Percentiles rank a stretch among this genome's conserved stretches.
phyloP scores from a whole-genome alignment of 2,113 vertebrate species.

The Steatornis caripensis region DNA sequence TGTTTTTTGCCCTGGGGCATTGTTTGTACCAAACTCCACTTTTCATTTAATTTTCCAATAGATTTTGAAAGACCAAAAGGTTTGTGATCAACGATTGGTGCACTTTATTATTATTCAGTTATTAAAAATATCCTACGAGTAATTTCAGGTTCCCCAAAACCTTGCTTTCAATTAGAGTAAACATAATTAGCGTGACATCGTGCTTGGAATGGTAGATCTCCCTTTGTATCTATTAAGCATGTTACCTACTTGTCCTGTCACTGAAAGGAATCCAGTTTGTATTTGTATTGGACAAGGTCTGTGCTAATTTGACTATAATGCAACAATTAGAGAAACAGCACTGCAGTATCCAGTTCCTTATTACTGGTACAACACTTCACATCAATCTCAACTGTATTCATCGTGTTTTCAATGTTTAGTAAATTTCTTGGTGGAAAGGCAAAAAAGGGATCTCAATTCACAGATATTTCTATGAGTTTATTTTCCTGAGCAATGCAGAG shows the following conservation, averaged over 20 bases:
- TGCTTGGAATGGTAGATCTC: constrained; percentile 77
- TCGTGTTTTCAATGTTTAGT: constrained; percentile 1
- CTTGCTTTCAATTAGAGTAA: constrained; percentile 83
- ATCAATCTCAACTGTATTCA: constrained; percentile 45
- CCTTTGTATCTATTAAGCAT: constrained; percentile 77
- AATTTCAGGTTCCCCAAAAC: constrained; percentile 77
- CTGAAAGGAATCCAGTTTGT: constrained; percentile 64
- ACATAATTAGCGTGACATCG: constrained; percentile 80
- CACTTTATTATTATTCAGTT: constrained; percentile 66
- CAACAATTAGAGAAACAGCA: constrained; percentile 53
- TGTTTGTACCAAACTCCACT: constrained; percentile 77
- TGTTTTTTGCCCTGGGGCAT: constrained; percentile 78
- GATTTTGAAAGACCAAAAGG: constrained; percentile 74
- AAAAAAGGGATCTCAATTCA: neutral
- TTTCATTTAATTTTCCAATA: constrained; percentile 79
- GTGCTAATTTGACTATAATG: constrained; percentile 51
- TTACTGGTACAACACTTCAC: neutral
- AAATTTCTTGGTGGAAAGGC: neutral
- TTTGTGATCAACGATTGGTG: constrained; percentile 74
- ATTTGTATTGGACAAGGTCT: constrained; percentile 63
- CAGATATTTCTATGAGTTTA: neutral
- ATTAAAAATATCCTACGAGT: constrained; percentile 72
- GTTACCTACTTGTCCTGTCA: constrained; percentile 73
- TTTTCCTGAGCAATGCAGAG: constrained; percentile 18
- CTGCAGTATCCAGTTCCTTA: constrained; percentile 6